Conservation (phyloP, 2,113 vertebrate genomes). For the Muntiacus muntjak region DNA sequence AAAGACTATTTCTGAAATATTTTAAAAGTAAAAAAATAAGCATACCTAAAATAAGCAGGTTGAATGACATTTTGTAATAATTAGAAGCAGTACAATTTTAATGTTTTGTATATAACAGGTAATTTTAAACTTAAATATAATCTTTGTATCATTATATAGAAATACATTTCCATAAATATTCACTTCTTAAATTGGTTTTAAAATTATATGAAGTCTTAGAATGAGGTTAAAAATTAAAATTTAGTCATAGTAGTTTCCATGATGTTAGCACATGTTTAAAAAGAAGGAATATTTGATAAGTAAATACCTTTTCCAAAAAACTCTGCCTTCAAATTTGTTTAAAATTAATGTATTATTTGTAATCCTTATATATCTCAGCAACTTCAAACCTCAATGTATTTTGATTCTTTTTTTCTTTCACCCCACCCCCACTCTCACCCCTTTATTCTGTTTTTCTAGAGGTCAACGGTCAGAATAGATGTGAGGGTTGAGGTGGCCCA, state of each 20-base stretch:
- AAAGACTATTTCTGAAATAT: neutral
- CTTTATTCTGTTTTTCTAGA: conserved; percentile 37
- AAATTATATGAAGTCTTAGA: neutral
- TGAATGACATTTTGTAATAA: neutral
- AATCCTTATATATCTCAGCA: conserved; percentile 55
- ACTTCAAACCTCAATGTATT: conserved; percentile 50
- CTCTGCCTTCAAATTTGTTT: neutral
- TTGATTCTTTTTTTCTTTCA: neutral
- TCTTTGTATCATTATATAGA: neutral
- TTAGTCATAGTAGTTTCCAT: neutral
- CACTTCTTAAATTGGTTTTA: neutral
- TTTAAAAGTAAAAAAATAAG: neutral
- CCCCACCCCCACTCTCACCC: neutral
- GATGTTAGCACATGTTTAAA: neutral
- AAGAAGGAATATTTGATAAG: neutral
- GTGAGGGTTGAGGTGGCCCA: conserved; percentile 53
- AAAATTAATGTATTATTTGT: conserved; percentile 34
- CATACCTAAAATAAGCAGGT: neutral
- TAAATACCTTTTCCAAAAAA: neutral
- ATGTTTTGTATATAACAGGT: neutral
- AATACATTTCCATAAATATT: neutral
- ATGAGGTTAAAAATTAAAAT: neutral
- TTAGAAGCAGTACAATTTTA: neutral
- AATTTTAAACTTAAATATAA: neutral
- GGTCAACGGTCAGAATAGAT: conserved; percentile 68